phyloP scores from a whole-genome alignment of 2,113 vertebrate genomes.

The Siniperca knerii region DNA sequence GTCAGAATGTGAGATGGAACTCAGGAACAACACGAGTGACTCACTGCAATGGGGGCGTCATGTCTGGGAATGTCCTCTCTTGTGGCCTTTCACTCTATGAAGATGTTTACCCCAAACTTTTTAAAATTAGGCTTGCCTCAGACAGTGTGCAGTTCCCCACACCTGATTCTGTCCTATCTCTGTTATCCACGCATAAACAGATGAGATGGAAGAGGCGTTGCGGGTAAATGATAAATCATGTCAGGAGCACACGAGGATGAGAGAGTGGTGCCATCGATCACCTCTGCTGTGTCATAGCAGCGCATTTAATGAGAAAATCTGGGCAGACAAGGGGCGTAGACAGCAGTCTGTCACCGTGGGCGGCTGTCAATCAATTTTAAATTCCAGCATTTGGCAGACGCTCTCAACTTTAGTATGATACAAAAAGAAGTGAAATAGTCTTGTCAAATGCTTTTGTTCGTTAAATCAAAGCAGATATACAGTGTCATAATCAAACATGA shows the following conservation, averaged over 20 bases:
- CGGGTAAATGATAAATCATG: slow-evolving; percentile 51
- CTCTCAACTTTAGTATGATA: not conserved
- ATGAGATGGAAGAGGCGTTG: slow-evolving; percentile 17
- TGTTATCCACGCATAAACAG: not conserved
- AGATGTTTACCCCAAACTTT: not conserved
- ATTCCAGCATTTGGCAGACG: not conserved
- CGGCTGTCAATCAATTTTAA: slow-evolving; percentile 53
- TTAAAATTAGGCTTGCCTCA: not conserved
- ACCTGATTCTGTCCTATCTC: not conserved
- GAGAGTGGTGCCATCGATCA: slow-evolving; percentile 50
- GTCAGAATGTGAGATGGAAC: slow-evolving; percentile 30
- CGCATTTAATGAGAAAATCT: slow-evolving; percentile 64
- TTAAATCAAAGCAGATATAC: not conserved
- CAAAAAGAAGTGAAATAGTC: not conserved
- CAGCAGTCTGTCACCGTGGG: slow-evolving; percentile 20
- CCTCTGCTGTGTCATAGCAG: slow-evolving; percentile 43
- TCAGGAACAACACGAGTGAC: slow-evolving; percentile 19
- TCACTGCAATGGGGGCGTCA: not conserved
- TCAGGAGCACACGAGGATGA: slow-evolving; percentile 30
- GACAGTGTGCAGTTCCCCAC: not conserved
- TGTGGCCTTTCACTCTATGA: not conserved
- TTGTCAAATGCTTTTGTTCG: not conserved
- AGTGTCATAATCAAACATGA: not conserved
- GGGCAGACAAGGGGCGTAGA: slow-evolving; percentile 42
- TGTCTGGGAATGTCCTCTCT: slow-evolving; percentile 16